Evolutionary conservation across 2,888 invertebrate genomes (phyloP).

Genomic region (Serrognathus titanus): DNA sequence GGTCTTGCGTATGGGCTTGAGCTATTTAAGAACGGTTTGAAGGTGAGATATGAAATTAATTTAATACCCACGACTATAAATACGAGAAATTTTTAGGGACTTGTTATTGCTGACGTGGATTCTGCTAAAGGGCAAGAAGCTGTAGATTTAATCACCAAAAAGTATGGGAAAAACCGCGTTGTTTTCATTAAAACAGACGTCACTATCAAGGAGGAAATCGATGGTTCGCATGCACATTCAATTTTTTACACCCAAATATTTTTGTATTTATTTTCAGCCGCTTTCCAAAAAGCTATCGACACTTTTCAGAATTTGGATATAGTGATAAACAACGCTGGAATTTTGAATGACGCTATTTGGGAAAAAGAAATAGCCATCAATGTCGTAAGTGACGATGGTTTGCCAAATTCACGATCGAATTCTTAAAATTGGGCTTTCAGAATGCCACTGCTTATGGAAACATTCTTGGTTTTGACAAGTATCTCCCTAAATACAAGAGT

Average conservation of each 20-base stretch:
- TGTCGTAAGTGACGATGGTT: slow-evolving; percentile 25
- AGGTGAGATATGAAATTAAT: slow-evolving; percentile 26
- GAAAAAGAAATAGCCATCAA: slow-evolving; percentile 60
- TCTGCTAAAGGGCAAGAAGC: slow-evolving; percentile 55
- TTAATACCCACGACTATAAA: not conserved
- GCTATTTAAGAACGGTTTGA: slow-evolving; percentile 48
- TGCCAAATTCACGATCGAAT: too few relatives aligned
- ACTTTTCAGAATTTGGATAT: slow-evolving; percentile 51
- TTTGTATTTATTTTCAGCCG: slow-evolving; percentile 34
- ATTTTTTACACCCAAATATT: not conserved
- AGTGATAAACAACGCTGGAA: slow-evolving; percentile 67
- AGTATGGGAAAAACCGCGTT: slow-evolving; percentile 62
- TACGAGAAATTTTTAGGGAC: slow-evolving; percentile 16
- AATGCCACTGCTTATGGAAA: slow-evolving; percentile 47
- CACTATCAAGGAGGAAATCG: slow-evolving; percentile 68
- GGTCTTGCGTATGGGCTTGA: slow-evolving; percentile 51
- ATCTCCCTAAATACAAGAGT: slow-evolving; percentile 49
- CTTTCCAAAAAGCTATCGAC: slow-evolving; percentile 46
- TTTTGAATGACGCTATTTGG: slow-evolving; percentile 71
- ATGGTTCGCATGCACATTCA: slow-evolving; percentile 49
- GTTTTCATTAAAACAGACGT: slow-evolving; percentile 68
- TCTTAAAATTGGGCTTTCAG: slow-evolving; percentile 28
- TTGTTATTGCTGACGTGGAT: slow-evolving; percentile 26
- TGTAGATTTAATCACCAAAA: slow-evolving; percentile 56
- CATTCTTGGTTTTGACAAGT: slow-evolving; percentile 44